phyloP scores from a whole-genome alignment of 2,113 vertebrate genomes.

The Sphaerodactylus townsendi region DNA sequence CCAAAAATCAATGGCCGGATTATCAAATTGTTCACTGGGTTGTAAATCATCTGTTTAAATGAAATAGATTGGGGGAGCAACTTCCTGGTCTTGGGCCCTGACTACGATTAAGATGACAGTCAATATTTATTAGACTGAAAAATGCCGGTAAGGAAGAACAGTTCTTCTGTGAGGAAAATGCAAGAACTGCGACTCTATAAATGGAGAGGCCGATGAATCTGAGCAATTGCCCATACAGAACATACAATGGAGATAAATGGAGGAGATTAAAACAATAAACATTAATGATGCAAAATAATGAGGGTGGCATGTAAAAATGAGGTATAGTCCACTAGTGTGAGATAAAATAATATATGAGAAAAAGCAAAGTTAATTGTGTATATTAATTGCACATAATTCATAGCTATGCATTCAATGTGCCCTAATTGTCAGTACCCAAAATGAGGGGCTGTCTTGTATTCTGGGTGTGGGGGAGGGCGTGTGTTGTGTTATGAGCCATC shows the following conservation, averaged over 20 bases:
- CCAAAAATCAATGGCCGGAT: conserved; percentile 15
- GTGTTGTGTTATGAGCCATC: too few relatives aligned
- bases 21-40: conserved; percentile 12
- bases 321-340: neutral
- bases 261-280: conserved; percentile 16
- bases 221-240: neutral
- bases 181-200: neutral
- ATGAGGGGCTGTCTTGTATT: neutral
- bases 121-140: neutral
- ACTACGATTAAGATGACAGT: conserved; percentile 7
- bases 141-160: neutral
- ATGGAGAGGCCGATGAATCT: neutral
- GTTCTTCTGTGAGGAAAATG: neutral
- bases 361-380: neutral
- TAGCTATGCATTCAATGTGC: neutral
- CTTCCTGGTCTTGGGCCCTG: neutral
- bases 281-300: conserved; percentile 16
- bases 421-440: too few relatives aligned
- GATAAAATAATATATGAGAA: neutral
- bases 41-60: conserved; percentile 13
- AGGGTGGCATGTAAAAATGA: neutral
- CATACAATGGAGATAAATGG: conserved; percentile 24
- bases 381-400: conserved; percentile 7
- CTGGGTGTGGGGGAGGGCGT: neutral
- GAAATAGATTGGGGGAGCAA: neutral